phyloP scores from a whole-genome alignment of 2,797 vertebrate genomes.

The Takifugu ocellatus region DNA sequence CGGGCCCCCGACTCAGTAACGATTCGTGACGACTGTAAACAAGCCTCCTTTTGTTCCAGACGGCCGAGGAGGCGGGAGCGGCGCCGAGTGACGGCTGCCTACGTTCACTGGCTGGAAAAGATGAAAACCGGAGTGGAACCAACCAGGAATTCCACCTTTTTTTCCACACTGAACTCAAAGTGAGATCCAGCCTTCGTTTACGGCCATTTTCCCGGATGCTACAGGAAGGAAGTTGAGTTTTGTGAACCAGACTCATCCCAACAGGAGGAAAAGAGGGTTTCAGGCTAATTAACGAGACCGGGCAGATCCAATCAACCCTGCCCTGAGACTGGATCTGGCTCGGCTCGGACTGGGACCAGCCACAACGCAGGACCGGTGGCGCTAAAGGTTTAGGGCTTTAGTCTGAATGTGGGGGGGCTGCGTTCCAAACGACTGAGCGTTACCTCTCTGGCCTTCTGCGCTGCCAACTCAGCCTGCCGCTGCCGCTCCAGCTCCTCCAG shows the following conservation, averaged over 20 bases:
- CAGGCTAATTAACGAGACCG: no score
- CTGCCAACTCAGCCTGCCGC: slow-evolving; percentile 95
- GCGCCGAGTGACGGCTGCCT: slow-evolving; percentile 1
- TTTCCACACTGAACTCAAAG: no score
- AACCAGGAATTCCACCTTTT: no score
- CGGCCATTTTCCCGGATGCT: no score
- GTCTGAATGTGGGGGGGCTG: slow-evolving; percentile 64
- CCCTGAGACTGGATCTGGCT: slow-evolving; percentile 39
- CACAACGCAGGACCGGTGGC: slow-evolving; percentile 16
- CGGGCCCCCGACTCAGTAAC: not conserved
- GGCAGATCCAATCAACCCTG: no score
- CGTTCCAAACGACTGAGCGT: slow-evolving; percentile 99
- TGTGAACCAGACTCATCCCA: no score
- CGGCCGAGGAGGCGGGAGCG: slow-evolving; percentile 1
- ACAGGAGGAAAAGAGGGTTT: no score
- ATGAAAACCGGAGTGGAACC: no score
- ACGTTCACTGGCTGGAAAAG: not conserved
- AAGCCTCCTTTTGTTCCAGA: slow-evolving; percentile 27
- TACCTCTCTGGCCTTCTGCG: slow-evolving; percentile 99
- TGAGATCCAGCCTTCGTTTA: no score
- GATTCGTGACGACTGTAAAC: slow-evolving; percentile 25
- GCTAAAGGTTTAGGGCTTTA: slow-evolving; percentile 2
- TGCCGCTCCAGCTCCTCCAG: slow-evolving; percentile 99
- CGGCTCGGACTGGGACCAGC: slow-evolving; percentile 27
- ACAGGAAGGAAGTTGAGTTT: no score